Percentiles rank a stretch among this genome's conserved stretches.
phyloP scores from a whole-genome alignment of 2,888 invertebrate genomes.

The Molorchus minor region DNA sequence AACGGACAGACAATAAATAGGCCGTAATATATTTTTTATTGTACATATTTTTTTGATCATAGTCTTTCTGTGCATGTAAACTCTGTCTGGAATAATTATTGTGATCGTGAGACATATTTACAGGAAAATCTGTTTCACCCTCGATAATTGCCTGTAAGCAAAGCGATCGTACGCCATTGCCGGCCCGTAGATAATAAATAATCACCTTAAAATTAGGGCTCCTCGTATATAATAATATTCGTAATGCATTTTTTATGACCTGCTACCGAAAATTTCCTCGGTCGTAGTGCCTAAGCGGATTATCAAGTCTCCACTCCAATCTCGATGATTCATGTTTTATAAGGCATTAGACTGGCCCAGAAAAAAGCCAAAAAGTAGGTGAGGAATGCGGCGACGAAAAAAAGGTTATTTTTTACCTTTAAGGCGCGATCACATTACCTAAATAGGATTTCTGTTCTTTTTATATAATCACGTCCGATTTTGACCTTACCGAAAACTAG shows the following conservation, averaged over 20 bases:
- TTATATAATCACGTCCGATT: neutral
- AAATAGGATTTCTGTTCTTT: conserved; percentile 8
- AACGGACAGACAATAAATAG: too few species aligned
- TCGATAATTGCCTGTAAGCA: too few species aligned
- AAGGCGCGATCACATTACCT: neutral
- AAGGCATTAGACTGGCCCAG: conserved; percentile 9
- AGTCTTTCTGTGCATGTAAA: too few species aligned
- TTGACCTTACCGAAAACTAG: too few species aligned
- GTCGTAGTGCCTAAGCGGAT: conserved; percentile 12
- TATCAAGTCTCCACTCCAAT: conserved; percentile 2
- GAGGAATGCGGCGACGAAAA: neutral
- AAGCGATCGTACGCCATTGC: neutral
- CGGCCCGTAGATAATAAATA: conserved; percentile 1
- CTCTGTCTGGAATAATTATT: too few species aligned
- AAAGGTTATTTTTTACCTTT: conserved; percentile 8
- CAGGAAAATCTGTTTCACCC: too few species aligned
- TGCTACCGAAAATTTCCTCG: conserved; percentile 14
- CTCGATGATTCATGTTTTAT: conserved; percentile 11
- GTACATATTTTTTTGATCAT: too few species aligned
- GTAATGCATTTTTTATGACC: conserved; percentile 13
- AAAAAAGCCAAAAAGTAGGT: conserved; percentile 7
- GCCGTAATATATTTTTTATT: too few species aligned
- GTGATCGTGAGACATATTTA: too few species aligned
- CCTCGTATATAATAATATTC: conserved; percentile 12
- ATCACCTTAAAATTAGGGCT: conserved; percentile 16